Percentiles rank a stretch among this genome's conserved stretches.
phyloP scores from a whole-genome alignment of 2,797 vertebrate species.

The Pipistrellus pygmaeus region DNA sequence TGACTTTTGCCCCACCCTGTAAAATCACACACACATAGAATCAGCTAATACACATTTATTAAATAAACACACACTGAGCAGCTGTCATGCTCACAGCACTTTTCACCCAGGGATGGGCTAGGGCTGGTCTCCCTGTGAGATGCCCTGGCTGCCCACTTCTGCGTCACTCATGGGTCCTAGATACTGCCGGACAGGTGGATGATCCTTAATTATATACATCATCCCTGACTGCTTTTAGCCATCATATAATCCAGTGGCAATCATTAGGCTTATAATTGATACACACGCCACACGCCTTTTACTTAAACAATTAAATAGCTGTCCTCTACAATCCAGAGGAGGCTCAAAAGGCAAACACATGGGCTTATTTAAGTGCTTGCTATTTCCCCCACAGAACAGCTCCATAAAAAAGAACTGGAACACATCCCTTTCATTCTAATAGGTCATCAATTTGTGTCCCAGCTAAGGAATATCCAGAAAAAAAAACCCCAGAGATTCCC shows the following conservation, averaged over 20 bases:
- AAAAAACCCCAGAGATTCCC: not conserved
- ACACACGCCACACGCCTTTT: not conserved
- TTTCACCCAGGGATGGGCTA: not conserved
- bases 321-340: constrained; percentile 40
- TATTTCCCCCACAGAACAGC: not conserved
- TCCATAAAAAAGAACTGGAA: not conserved
- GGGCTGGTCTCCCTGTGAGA: not conserved
- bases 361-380: not conserved
- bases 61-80: not conserved
- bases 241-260: constrained; percentile 14
- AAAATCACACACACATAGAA: no score
- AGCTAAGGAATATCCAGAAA: not conserved
- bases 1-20: not conserved
- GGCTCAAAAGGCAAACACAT: not conserved
- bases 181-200: not conserved
- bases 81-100: not conserved
- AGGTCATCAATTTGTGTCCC: not conserved
- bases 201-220: not conserved
- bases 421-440: not conserved
- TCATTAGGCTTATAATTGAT: constrained; percentile 18
- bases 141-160: no score
- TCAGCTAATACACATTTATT: not conserved
- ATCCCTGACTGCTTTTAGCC: not conserved
- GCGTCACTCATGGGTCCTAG: not conserved
- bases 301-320: constrained; percentile 12